Evolutionary conservation across 1,140 invertebrate genomes (phyloP), one percentile per base, ranked within the genome.

Genomic region (Laupala kohalensis): DNA sequence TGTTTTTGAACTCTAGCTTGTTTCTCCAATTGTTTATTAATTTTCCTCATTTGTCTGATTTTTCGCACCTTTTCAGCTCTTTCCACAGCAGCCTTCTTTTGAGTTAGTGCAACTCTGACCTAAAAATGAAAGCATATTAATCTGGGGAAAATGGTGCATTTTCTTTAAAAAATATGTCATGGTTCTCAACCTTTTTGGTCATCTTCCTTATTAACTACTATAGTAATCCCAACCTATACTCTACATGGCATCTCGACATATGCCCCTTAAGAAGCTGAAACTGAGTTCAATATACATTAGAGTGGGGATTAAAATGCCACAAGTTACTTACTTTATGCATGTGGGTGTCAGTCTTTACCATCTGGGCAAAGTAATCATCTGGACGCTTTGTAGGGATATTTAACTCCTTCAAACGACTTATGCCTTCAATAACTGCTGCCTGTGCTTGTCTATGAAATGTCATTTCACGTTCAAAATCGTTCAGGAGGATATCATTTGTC

Each of bases 321-420:
- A 66, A 67, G 28, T 25, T 13, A 67, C 63, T 74, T 72, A 89
- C 87, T 81, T 96, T 98, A 78, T 97, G 93, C 97, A 99, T 99
- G 75, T 99, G 97, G 63, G 88, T 86, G 83, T 99, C 97, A 67
- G 92, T 87, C 80, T 99, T 99, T 3, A 94, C 94, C 97, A 99
- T 99, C 85, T 99, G 93, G 0, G 97, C 97, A 84, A 97, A 99
- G 82, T 97, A 99, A 82, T 99, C 97, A 29, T 94, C 90, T 0
- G 97, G 97, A 71, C 93, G 85, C 77, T 87, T 90, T 0, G 94
- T 97, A 0, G 86, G 83, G 62, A 97, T 84, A 25, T 86, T 87
- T 4, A 95, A 77, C 73, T 88, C 86, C 67, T 93, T 89, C 5
- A 98, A 80, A 69, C 85, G 84, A 25, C 86, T 84, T 23, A 98